Evolutionary conservation across 2,888 invertebrate species (phyloP), one percentile per base, ranked within the genome.

Genomic region (Rotaria magnacalcarata): DNA sequence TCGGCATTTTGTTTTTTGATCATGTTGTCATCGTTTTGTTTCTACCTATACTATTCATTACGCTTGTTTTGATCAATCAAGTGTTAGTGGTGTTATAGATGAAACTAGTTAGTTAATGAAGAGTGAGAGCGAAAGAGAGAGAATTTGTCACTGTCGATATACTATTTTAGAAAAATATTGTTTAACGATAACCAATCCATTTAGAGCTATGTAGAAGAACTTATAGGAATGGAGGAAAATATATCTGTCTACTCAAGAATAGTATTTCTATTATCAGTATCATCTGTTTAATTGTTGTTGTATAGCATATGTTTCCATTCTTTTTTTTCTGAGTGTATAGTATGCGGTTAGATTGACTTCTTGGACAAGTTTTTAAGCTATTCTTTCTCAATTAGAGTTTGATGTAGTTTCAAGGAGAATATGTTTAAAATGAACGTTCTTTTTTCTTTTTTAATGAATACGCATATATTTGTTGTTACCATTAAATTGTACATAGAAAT

Each of bases 21-120:
- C 67, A 67, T 67, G 67, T 67, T 67, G 67, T 67, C 67, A 67
- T 67, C 67, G 67, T 67, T 67, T 34, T 67, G 67, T 34, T 67
- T 34, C 67, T 34, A 67, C 67, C 24, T 67, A 0, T 34, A 27
- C 67, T 34, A 67, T 11, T 67, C 67, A 67, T 67, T 67, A 67
- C 27, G 34, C 27, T 67, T 67, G 67, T 67, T 67, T 67, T 67
- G 67, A 67, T 67, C 67, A 67, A 27, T 34, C 19, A 67, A 67
- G 67, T 67, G 67, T 67, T 34, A 67, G 67, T 67, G 16, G 27
- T 67, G 14, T 67, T 34, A 67, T 34, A 67, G 34, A 27, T 14
- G 34, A 67, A 67, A 19, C 67, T 27, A 67, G 34, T 67, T 67
- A 67, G 34, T 67, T 67, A 67, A 67, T 34, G 67, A 67, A 67